A percentile compares a stretch with the other conserved stretches of the same genome.
phyloP scores from a whole-genome alignment of 1,140 invertebrate genomes.

The Zaprionus tsacasi region DNA sequence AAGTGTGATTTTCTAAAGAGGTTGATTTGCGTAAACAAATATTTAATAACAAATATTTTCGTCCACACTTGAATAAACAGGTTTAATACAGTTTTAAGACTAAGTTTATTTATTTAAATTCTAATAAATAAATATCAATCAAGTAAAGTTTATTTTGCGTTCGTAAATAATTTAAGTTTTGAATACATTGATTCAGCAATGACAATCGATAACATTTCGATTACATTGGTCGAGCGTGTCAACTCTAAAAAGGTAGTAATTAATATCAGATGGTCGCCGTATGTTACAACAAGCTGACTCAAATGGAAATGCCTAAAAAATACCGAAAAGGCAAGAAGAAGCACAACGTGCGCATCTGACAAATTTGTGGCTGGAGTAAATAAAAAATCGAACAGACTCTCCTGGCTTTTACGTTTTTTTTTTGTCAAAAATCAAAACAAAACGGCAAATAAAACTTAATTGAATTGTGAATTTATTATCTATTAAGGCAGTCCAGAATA shows the following conservation, averaged over 20 bases:
- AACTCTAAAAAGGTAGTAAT: conserved; percentile 14
- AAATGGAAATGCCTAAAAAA: conserved; percentile 39
- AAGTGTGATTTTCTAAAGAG: conserved; percentile 6
- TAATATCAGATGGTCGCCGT: conserved; percentile 46
- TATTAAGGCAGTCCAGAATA: background rate
- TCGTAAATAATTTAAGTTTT: too few species aligned
- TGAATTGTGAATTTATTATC: conserved; percentile 2
- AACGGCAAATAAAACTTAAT: background rate
- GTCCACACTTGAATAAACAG: conserved; percentile 29
- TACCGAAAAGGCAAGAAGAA: conserved; percentile 47
- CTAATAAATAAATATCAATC: background rate
- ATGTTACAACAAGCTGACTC: conserved; percentile 27
- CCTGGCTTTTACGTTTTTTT: conserved; percentile 4
- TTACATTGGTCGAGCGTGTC: background rate
- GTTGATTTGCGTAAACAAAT: conserved; percentile 14
- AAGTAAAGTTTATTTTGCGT: background rate
- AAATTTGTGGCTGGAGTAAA: conserved; percentile 50
- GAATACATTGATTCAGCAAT: background rate
- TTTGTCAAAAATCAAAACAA: conserved; percentile 30
- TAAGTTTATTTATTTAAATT: conserved; percentile 6
- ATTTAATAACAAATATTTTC: conserved; percentile 22
- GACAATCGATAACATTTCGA: conserved; percentile 15
- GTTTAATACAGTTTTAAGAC: conserved; percentile 25
- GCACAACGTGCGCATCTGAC: conserved; percentile 57
- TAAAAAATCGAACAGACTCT: conserved; percentile 62